These are phyloP conservation scores for Syrista parreyssii DNA, from an alignment of 2,888 invertebrate genomes.

Conservation along the genomic window DNA sequence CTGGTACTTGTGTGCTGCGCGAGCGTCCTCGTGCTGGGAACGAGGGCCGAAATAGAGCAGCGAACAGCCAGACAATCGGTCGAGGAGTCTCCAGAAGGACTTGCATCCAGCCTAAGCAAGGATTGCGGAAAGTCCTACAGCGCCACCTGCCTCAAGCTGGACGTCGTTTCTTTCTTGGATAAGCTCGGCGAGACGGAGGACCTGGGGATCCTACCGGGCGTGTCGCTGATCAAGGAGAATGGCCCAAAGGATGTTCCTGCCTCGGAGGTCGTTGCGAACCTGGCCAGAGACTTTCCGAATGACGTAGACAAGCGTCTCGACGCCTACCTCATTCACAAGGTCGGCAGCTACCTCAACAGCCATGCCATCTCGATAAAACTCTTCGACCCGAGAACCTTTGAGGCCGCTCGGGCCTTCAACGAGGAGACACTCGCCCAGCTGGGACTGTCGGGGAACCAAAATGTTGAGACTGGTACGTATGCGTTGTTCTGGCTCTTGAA, in stretches of 20 bases:
- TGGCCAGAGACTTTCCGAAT: slow-evolving; percentile 80
- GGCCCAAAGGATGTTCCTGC: slow-evolving; percentile 68
- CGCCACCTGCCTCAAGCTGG: slow-evolving; percentile 82
- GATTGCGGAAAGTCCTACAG: slow-evolving; percentile 74
- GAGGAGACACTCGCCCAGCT: slow-evolving; percentile 52
- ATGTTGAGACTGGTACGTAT: slow-evolving; percentile 47
- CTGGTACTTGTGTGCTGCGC: slow-evolving; percentile 6
- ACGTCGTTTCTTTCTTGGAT: slow-evolving; percentile 81
- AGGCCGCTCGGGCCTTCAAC: slow-evolving; percentile 68
- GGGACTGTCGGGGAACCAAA: slow-evolving; percentile 44
- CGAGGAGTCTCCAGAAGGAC: slow-evolving; percentile 45
- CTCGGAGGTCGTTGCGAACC: slow-evolving; percentile 79
- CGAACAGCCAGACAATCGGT: slow-evolving; percentile 50
- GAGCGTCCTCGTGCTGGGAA: slow-evolving; percentile 50
- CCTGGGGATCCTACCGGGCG: slow-evolving; percentile 78
- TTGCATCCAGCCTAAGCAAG: slow-evolving; percentile 52
- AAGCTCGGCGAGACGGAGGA: slow-evolving; percentile 78
- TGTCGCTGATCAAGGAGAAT: slow-evolving; percentile 78
- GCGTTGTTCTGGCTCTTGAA: background rate
- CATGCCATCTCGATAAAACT: slow-evolving; percentile 80
- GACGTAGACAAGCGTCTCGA: slow-evolving; percentile 82
- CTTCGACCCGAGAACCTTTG: slow-evolving; percentile 73
- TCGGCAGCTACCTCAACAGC: slow-evolving; percentile 78
- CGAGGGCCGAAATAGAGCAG: slow-evolving; percentile 51
- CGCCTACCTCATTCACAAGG: slow-evolving; percentile 78